These are phyloP conservation scores for Phania funesta DNA, from an alignment of 2,888 invertebrate species.

Conservation along the genomic window DNA sequence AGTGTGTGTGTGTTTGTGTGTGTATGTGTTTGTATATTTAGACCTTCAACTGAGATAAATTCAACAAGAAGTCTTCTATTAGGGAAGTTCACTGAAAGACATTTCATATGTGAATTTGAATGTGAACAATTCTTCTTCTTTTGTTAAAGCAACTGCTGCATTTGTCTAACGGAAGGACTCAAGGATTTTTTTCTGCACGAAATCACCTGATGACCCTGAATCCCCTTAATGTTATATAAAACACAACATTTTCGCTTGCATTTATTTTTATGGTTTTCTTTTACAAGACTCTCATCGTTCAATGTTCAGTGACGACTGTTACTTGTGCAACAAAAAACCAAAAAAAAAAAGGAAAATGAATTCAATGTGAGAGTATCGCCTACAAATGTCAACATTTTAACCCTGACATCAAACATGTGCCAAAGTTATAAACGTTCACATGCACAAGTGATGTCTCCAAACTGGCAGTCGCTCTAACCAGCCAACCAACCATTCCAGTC, in stretches of 20 bases:
- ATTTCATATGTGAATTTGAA: no score
- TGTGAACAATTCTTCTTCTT: no score
- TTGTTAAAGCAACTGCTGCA: no score
- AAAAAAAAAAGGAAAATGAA: not conserved
- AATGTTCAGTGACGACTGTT: not conserved
- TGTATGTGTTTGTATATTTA: not conserved
- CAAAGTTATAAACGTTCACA: slow-evolving; percentile 29
- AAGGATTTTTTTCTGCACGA: no score
- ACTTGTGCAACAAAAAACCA: not conserved
- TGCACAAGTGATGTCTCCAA: not conserved
- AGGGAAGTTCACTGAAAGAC: not conserved
- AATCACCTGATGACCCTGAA: not conserved
- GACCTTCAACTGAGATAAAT: not conserved
- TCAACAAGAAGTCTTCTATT: not conserved
- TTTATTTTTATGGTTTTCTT: not conserved
- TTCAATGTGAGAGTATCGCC: slow-evolving; percentile 58
- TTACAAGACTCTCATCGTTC: slow-evolving; percentile 28
- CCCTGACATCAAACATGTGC: slow-evolving; percentile 63
- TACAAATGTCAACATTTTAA: slow-evolving; percentile 64
- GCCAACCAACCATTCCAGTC: slow-evolving; percentile 1
- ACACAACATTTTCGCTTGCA: not conserved
- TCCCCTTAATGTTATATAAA: not conserved
- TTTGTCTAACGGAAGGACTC: no score
- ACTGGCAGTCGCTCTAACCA: slow-evolving; percentile 8
- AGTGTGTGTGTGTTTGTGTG: not conserved